These are phyloP conservation scores for Drosophila atripex DNA, from an alignment of 2,888 invertebrate genomes.

Conservation along the genomic window DNA sequence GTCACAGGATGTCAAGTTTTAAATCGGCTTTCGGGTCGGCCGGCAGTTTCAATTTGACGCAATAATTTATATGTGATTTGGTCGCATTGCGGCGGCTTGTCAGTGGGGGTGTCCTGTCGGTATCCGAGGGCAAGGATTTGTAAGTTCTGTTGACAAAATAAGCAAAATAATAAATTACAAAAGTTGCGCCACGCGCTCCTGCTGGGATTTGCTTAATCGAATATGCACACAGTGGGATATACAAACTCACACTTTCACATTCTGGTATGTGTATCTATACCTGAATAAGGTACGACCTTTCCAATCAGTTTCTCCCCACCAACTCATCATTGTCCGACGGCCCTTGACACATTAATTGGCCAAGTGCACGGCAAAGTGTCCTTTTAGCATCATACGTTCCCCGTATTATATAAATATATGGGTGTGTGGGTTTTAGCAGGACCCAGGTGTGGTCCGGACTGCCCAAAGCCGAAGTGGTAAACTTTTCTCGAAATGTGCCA, in stretches of 20 bases:
- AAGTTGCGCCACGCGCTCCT: constrained; percentile 52
- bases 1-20: constrained; percentile 41
- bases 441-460: constrained; percentile 28
- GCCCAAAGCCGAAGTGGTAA: constrained; percentile 50
- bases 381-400: constrained; percentile 35
- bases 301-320: constrained; percentile 15
- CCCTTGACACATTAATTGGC: constrained; percentile 62
- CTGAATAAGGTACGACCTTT: constrained; percentile 9
- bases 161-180: constrained; percentile 74
- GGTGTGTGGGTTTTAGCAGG: constrained; percentile 33
- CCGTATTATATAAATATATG: constrained; percentile 36
- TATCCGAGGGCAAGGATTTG: constrained; percentile 50
- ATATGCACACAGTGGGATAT: constrained; percentile 56
- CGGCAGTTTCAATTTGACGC: constrained; percentile 54
- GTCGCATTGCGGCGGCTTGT: constrained; percentile 52
- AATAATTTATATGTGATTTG: constrained; percentile 68
- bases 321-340: constrained; percentile 28
- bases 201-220: constrained; percentile 70
- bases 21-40: constrained; percentile 61
- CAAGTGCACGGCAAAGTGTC: constrained; percentile 31
- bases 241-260: background rate
- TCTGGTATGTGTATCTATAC: background rate
- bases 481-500: constrained; percentile 50
- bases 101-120: constrained; percentile 18
- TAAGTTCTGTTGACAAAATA: constrained; percentile 73